phyloP scores from a whole-genome alignment of 2,797 vertebrate species.

The Lagodon rhomboides region DNA sequence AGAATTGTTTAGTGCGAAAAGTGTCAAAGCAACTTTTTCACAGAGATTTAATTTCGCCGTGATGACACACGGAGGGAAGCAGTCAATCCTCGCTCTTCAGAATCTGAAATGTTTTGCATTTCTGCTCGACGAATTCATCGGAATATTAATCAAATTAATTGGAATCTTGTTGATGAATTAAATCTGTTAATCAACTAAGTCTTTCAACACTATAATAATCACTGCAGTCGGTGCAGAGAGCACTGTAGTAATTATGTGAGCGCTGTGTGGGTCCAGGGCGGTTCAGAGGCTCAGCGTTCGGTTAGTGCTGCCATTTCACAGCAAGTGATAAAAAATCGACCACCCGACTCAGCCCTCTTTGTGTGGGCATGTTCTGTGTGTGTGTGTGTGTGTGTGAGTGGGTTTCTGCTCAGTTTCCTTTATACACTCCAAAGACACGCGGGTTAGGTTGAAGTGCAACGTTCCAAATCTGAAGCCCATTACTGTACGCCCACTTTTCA shows the following conservation, averaged over 20 bases:
- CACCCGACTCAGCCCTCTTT: neutral
- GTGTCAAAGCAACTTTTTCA: neutral
- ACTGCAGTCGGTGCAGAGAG: neutral
- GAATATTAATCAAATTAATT: neutral
- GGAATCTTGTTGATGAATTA: neutral
- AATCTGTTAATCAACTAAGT: neutral
- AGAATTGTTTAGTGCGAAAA: neutral
- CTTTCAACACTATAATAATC: neutral
- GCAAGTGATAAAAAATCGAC: constrained; percentile 1
- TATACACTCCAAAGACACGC: neutral
- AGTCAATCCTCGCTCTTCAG: neutral
- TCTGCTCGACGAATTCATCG: neutral
- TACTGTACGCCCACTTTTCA: neutral
- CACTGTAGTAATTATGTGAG: constrained; percentile 6
- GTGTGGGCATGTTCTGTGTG: neutral
- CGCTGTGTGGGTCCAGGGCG: neutral
- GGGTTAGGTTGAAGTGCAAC: neutral
- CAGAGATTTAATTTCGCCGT: neutral
- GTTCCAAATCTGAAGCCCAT: neutral
- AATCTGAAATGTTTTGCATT: neutral
- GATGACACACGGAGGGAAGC: neutral
- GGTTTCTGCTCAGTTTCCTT: constrained; percentile 1
- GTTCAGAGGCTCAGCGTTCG: neutral
- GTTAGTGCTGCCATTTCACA: neutral
- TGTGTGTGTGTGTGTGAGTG: neutral